These are phyloP conservation scores for Bilobella aurantiaca DNA, from an alignment of 1,140 invertebrate genomes.

Conservation along the genomic window DNA sequence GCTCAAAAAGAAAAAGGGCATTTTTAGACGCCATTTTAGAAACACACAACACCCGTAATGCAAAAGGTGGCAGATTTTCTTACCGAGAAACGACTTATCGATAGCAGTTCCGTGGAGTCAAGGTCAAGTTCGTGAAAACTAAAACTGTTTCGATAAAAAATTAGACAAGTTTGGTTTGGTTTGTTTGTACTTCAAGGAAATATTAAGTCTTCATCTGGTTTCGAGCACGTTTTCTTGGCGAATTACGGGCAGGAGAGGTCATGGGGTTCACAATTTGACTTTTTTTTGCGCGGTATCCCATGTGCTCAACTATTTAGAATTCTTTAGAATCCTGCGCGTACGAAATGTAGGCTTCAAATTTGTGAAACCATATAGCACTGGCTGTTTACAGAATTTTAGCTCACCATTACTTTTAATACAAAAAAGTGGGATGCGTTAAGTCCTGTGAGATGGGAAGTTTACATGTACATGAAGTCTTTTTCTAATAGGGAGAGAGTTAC, in stretches of 20 bases:
- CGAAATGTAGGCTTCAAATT: conserved; percentile 51
- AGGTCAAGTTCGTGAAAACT: conserved; percentile 32
- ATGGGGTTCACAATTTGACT: conserved; percentile 80
- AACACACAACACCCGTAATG: conserved; percentile 61
- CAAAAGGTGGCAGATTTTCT: conserved; percentile 60
- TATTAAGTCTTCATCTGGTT: conserved; percentile 66
- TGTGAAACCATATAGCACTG: too few relatives aligned
- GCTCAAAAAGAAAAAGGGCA: conserved; percentile 54
- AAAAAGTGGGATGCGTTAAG: too few relatives aligned
- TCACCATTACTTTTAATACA: too few relatives aligned
- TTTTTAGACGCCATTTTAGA: conserved; percentile 65
- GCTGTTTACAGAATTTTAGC: too few relatives aligned
- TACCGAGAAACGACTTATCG: conserved; percentile 51
- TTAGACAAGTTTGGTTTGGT: conserved; percentile 68
- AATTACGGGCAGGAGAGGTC: conserved; percentile 64
- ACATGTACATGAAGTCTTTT: too few relatives aligned
- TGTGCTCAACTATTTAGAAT: conserved; percentile 66
- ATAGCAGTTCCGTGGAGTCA: conserved; percentile 6
- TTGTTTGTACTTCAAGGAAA: conserved; percentile 65
- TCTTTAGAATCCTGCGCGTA: conserved; percentile 55
- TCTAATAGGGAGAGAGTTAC: too few relatives aligned
- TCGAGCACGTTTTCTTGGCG: conserved; percentile 81
- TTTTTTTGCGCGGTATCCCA: conserved; percentile 55
- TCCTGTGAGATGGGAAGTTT: too few relatives aligned
- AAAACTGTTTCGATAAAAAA: conserved; percentile 54